Percentiles rank a stretch among this genome's conserved stretches.
These are phyloP conservation scores for Progne subis DNA, from an alignment of 2,113 vertebrate genomes.

Conservation along the genomic window DNA sequence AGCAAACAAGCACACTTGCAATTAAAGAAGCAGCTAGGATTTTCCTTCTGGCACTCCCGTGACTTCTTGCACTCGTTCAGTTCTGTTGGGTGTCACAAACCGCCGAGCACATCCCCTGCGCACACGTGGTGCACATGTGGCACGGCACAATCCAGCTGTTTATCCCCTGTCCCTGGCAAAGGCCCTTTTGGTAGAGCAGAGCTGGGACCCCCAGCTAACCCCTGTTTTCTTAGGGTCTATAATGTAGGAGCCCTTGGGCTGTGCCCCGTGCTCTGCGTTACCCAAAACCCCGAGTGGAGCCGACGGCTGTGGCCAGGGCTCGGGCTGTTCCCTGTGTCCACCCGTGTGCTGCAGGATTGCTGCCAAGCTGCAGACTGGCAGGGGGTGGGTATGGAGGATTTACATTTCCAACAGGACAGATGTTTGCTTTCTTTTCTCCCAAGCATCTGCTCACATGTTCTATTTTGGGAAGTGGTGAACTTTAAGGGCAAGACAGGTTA, in stretches of 20 bases:
- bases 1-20: conserved; percentile 26
- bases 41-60: not conserved
- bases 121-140: accelerated
- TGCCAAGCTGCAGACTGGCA: not conserved
- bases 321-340: not conserved
- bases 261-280: accelerated
- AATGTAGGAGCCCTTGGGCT: accelerated
- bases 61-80: not conserved
- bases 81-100: not conserved
- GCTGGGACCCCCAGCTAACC: not conserved
- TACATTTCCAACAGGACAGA: not conserved
- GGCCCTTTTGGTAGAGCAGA: not conserved
- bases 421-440: conserved; percentile 9
- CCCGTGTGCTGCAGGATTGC: not conserved
- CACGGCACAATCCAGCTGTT: accelerated
- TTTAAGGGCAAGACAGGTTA: not conserved
- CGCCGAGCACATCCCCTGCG: accelerated
- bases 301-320: accelerated
- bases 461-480: conserved; percentile 6
- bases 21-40: conserved; percentile 41
- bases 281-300: not conserved
- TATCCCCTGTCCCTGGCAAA: not conserved
- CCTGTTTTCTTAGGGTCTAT: accelerated
- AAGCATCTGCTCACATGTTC: conserved; percentile 22
- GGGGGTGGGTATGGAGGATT: not conserved